Base-by-base conservation (phyloP, 2,113 vertebrate species). In the Delphinapterus leucas region DNA sequence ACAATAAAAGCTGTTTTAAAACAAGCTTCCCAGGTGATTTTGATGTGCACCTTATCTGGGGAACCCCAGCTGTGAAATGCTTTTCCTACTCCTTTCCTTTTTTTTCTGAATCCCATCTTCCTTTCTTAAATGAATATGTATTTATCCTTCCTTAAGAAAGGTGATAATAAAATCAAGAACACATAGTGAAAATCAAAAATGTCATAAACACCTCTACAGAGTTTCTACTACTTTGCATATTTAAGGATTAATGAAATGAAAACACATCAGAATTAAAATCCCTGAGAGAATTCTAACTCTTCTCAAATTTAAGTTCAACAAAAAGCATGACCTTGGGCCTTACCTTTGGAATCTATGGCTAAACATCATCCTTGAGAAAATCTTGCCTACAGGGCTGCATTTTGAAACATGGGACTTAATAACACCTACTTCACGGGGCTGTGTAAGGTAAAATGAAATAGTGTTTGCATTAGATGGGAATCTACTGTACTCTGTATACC, bases 151-250 rank as follows among this genome's bases (percentile, higher is more conserved):
- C 31, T 71, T 71, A 91, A 49, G 65, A 77, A 88, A 94, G 26
- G 33, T 73, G 79, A 84, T 67, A 92, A 84, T 92, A 95, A 95
- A 93, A 96, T 90, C 85, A 95, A 58, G 74, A 82, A 83, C 85
- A 93, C 28, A 9, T 41, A 79, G 11, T 73, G 73, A 95, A 89
- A 95, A 70, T 81, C 76, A 76, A 77, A 88, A 88, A 94, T 13
- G 15, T 70, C 82, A 79, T 65, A 82, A 92, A 65, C 17, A 70
- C 53, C 90, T 88, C 81, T 90, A 47, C 23, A n/a, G 83, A 90
- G 60, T 94, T 77, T 88, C 73, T 96, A 44, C 84, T 36, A 44
- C 47, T 92, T 73, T 77, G 47, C 28, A 61, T 82, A 81, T 44
- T 81, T 91, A 90, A 90, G 36, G 58, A 91, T 91, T 88, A 91